Percentiles rank a stretch among this genome's conserved stretches.
phyloP scores from a whole-genome alignment of 2,888 invertebrate genomes.

The Apotomis betuletana region DNA sequence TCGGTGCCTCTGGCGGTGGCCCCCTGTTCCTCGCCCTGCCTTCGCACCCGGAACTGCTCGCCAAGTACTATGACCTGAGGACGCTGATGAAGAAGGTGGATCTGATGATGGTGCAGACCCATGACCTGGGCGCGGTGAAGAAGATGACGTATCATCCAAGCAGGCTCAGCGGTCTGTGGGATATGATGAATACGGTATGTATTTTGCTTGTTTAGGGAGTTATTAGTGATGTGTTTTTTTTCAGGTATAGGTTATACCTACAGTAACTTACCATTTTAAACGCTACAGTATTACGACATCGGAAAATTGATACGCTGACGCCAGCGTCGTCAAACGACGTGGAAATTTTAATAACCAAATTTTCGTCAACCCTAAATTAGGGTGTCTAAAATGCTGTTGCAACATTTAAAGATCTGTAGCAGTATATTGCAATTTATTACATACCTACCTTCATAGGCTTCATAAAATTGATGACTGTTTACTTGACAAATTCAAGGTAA shows the following conservation, averaged over 20 bases:
- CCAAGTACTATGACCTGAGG: constrained; percentile 88
- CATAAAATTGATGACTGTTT: too few relatives aligned
- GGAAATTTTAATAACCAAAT: too few relatives aligned
- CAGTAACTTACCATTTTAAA: too few relatives aligned
- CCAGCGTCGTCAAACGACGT: too few relatives aligned
- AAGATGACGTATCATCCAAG: constrained; percentile 90
- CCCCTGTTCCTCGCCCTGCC: constrained; percentile 85
- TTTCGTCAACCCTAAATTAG: too few relatives aligned
- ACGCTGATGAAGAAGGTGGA: constrained; percentile 86
- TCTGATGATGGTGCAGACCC: constrained; percentile 87
- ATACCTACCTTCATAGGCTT: too few relatives aligned
- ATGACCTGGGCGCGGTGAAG: constrained; percentile 85
- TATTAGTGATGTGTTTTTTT: background rate
- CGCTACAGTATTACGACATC: too few relatives aligned
- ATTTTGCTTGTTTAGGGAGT: background rate
- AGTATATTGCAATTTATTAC: too few relatives aligned
- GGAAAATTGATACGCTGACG: too few relatives aligned
- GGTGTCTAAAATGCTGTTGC: too few relatives aligned
- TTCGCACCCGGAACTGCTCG: constrained; percentile 85
- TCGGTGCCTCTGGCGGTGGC: constrained; percentile 78
- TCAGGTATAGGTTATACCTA: constrained; percentile 12
- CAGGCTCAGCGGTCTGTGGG: constrained; percentile 88
- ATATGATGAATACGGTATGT: constrained; percentile 89
- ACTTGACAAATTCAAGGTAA: too few relatives aligned
- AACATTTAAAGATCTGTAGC: too few relatives aligned